A percentile compares a stretch with the other conserved stretches of the same genome.
Conservation (phyloP, 2,113 vertebrate species). For the Sceloporus tristichus region DNA sequence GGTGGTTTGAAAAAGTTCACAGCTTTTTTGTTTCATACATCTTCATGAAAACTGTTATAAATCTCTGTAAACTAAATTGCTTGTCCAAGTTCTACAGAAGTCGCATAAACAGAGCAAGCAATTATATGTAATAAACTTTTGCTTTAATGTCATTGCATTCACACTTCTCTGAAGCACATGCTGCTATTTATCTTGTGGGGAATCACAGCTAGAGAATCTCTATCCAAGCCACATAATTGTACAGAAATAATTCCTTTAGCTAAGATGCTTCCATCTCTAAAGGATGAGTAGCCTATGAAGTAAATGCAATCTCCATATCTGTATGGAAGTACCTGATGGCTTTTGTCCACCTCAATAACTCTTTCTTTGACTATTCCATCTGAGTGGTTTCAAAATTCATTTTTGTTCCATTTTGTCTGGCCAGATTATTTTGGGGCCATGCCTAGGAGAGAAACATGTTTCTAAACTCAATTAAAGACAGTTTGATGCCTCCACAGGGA, state of each 20-base stretch:
- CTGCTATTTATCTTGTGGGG: constrained; percentile 61
- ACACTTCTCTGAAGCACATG: constrained; percentile 56
- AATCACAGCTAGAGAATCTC: constrained; percentile 40
- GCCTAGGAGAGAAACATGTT: constrained; percentile 30
- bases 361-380: constrained; percentile 17
- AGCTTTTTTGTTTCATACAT: constrained; percentile 77
- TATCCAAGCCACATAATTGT: constrained; percentile 23
- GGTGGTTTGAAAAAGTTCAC: constrained; percentile 73
- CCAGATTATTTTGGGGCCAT: constrained; percentile 34
- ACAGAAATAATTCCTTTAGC: constrained; percentile 35
- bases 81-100: constrained; percentile 74
- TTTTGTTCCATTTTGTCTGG: constrained; percentile 38
- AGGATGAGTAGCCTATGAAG: constrained; percentile 41
- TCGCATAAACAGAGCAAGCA: constrained; percentile 74
- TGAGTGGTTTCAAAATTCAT: constrained; percentile 31
- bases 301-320: constrained; percentile 22
- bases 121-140: constrained; percentile 84
- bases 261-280: constrained; percentile 27
- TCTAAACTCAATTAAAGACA: constrained; percentile 37
- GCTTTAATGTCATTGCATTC: constrained; percentile 73
- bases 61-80: constrained; percentile 80
- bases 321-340: background rate
- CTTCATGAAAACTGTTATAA: constrained; percentile 81
- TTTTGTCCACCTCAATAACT: constrained; percentile 39
- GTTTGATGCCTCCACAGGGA: constrained; percentile 24